Percentiles rank a stretch among this genome's conserved stretches.
Conservation (phyloP, 2,113 vertebrate species). For the Sclerurus mexicanus region DNA sequence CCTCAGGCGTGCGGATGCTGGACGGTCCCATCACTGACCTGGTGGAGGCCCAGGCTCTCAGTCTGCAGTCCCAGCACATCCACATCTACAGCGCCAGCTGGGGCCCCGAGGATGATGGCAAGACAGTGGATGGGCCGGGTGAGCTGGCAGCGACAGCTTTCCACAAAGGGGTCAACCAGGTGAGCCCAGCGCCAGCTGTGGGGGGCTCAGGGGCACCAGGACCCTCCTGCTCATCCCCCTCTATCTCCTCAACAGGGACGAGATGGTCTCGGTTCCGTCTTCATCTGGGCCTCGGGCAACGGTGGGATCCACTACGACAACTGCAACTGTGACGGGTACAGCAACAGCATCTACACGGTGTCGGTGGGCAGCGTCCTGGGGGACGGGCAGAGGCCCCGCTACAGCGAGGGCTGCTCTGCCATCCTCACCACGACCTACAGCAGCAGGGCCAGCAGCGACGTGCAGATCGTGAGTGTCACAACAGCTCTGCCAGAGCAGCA, state of each 20-base stretch:
- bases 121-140: conserved; percentile 71
- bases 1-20: conserved; percentile 79
- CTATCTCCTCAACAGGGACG: conserved; percentile 67
- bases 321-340: conserved; percentile 80
- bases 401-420: conserved; percentile 78
- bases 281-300: conserved; percentile 81
- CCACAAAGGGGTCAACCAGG: conserved; percentile 49
- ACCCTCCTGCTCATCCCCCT: fast-evolving
- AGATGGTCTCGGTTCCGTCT: conserved; percentile 77
- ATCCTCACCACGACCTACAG: conserved; percentile 82
- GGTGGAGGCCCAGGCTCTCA: conserved; percentile 77
- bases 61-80: conserved; percentile 74
- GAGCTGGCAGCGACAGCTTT: conserved; percentile 70
- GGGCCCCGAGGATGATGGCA: conserved; percentile 76
- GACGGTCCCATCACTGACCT: conserved; percentile 75
- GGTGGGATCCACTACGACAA: conserved; percentile 74
- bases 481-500: fast-evolving
- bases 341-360: conserved; percentile 80
- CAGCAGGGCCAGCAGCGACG: conserved; percentile 56
- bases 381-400: conserved; percentile 65
- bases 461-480: conserved; percentile 70
- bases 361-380: conserved; percentile 76
- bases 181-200: background rate
- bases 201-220: fast-evolving
- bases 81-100: conserved; percentile 83